phyloP scores from a whole-genome alignment of 2,888 invertebrate species.

The Ceriagrion tenellum region DNA sequence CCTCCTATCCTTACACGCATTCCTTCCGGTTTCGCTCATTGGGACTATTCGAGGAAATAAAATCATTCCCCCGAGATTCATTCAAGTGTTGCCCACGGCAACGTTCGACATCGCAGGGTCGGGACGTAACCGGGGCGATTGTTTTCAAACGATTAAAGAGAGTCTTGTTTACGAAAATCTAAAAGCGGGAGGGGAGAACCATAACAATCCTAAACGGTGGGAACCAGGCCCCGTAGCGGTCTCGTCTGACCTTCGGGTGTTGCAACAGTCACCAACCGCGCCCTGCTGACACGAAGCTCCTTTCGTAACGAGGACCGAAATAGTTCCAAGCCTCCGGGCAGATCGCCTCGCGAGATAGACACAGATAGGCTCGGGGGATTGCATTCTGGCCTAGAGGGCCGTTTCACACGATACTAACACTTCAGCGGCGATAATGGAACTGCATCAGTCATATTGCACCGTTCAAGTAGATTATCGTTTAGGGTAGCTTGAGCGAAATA shows the following conservation, averaged over 20 bases:
- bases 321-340: not conserved
- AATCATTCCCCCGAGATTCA: too few relatives aligned
- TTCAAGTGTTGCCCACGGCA: not conserved
- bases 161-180: not conserved
- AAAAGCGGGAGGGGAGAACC: not conserved
- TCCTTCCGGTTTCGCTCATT: too few relatives aligned
- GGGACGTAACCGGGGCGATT: not conserved
- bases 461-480: too few relatives aligned
- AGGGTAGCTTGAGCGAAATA: too few relatives aligned
- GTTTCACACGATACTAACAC: too few relatives aligned
- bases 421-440: too few relatives aligned
- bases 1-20: too few relatives aligned
- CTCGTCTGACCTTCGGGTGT: not conserved
- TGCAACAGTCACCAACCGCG: not conserved
- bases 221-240: not conserved
- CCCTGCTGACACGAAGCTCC: not conserved
- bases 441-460: too few relatives aligned
- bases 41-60: too few relatives aligned
- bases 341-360: not conserved
- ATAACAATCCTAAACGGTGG: not conserved
- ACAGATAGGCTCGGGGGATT: not conserved
- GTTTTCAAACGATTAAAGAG: not conserved
- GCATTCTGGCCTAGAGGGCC: not conserved
- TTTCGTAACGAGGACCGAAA: not conserved
- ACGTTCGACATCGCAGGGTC: not conserved